These are phyloP conservation scores for Crossoptilon crossoptilon DNA, from an alignment of 2,797 vertebrate genomes.

Conservation along the genomic window DNA sequence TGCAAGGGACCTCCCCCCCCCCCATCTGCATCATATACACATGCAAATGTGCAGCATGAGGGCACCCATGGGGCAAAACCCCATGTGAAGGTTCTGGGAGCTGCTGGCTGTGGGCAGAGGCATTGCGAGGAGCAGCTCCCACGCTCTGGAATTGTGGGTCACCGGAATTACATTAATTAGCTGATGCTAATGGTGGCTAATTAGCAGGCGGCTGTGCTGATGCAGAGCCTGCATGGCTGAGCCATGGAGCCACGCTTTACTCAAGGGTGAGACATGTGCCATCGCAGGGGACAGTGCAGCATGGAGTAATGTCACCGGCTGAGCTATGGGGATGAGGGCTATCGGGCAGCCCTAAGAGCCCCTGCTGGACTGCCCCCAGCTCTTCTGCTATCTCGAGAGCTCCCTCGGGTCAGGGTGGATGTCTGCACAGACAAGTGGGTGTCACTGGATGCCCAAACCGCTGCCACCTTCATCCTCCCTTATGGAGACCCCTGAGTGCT, in stretches of 20 bases:
- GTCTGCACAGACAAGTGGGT: constrained; percentile 12
- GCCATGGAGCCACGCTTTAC: constrained; percentile 41
- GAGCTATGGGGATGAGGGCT: neutral
- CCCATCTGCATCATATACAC: neutral
- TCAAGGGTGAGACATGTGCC: neutral
- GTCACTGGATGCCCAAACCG: constrained; percentile 37
- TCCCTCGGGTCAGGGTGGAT: constrained; percentile 1
- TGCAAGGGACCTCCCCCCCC: neutral
- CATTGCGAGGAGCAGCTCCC: neutral
- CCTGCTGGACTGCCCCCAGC: neutral
- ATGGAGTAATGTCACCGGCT: accelerated
- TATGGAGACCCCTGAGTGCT: neutral
- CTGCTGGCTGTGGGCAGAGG: neutral
- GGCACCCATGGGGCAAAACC: neutral
- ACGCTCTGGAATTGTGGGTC: constrained; percentile 54
- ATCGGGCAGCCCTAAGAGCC: neutral
- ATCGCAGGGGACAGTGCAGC: neutral
- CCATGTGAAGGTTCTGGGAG: neutral
- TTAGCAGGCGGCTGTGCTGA: constrained; percentile 23
- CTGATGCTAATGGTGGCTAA: constrained; percentile 52
- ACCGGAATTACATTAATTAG: constrained; percentile 67
- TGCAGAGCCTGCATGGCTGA: constrained; percentile 35
- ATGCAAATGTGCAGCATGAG: neutral
- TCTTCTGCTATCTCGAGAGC: constrained; percentile 52
- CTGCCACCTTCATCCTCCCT: neutral